These are phyloP conservation scores for Sycophila sp. DNA, from an alignment of 1,140 invertebrate genomes.

Conservation along the genomic window DNA sequence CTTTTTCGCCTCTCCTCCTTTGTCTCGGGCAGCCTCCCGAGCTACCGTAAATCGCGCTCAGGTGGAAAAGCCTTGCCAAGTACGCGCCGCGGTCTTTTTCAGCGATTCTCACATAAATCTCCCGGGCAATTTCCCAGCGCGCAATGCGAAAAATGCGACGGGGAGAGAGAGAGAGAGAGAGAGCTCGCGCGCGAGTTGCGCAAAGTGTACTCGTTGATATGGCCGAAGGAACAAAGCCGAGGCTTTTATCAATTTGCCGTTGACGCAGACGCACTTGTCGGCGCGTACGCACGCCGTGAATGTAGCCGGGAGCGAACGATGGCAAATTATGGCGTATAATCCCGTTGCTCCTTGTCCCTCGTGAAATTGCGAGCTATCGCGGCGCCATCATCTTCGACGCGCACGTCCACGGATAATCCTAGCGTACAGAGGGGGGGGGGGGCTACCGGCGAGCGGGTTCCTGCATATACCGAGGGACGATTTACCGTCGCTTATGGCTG, in stretches of 20 bases:
- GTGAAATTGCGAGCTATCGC: conserved; percentile 22
- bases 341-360: too few species aligned
- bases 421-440: conserved; percentile 21
- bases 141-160: neutral
- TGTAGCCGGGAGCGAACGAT: too few species aligned
- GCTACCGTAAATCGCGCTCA: conserved; percentile 11
- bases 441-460: neutral
- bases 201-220: too few species aligned
- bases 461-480: conserved; percentile 9
- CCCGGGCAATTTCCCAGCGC: neutral
- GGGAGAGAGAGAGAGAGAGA: neutral
- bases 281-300: too few species aligned
- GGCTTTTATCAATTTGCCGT: too few species aligned
- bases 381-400: conserved; percentile 20
- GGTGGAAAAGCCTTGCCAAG: neutral
- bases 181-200: too few species aligned
- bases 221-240: too few species aligned
- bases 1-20: conserved; percentile 4
- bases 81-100: neutral
- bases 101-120: conserved; percentile 36
- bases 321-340: too few species aligned
- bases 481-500: conserved; percentile 37
- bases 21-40: too few species aligned
- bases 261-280: too few species aligned
- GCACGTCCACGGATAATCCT: conserved; percentile 32